phyloP scores from a whole-genome alignment of 2,113 vertebrate genomes.

The Entelurus aequoreus region DNA sequence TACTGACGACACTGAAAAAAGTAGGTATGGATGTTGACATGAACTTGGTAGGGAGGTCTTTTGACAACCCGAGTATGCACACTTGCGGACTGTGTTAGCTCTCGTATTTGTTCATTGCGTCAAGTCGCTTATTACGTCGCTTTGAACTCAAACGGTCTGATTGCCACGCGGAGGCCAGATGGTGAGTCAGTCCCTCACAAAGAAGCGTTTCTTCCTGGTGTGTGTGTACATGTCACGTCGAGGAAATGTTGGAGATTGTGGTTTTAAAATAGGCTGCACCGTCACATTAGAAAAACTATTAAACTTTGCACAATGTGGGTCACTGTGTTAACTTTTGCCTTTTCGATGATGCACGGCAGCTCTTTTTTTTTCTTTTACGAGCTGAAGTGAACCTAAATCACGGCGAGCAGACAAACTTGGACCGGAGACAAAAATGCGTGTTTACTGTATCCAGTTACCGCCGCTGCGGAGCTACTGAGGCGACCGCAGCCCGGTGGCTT shows the following conservation, averaged over 20 bases:
- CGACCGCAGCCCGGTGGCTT: conserved; percentile 52
- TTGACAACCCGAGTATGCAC: conserved; percentile 23
- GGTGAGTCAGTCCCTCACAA: conserved; percentile 45
- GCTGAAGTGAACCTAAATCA: conserved; percentile 48
- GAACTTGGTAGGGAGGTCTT: neutral
- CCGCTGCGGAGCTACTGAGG: conserved; percentile 57
- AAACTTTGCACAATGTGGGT: conserved; percentile 21
- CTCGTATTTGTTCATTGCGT: neutral
- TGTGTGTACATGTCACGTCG: conserved; percentile 29
- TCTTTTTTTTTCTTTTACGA: conserved; percentile 42
- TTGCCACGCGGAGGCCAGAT: conserved; percentile 21
- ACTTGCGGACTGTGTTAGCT: neutral
- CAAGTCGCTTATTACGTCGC: conserved; percentile 24
- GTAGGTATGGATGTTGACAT: too few relatives aligned
- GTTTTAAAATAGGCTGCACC: conserved; percentile 8
- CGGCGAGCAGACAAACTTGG: conserved; percentile 61
- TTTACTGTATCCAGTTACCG: conserved; percentile 62
- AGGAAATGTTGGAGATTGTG: conserved; percentile 8
- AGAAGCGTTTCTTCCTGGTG: conserved; percentile 59
- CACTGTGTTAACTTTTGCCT: conserved; percentile 45
- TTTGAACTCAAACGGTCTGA: conserved; percentile 29
- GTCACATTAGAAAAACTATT: conserved; percentile 4
- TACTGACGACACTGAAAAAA: too few relatives aligned
- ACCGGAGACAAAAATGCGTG: conserved; percentile 64
- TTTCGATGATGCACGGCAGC: conserved; percentile 35